phyloP scores from a whole-genome alignment of 2,797 vertebrate species.

The Pipistrellus kuhlii region DNA sequence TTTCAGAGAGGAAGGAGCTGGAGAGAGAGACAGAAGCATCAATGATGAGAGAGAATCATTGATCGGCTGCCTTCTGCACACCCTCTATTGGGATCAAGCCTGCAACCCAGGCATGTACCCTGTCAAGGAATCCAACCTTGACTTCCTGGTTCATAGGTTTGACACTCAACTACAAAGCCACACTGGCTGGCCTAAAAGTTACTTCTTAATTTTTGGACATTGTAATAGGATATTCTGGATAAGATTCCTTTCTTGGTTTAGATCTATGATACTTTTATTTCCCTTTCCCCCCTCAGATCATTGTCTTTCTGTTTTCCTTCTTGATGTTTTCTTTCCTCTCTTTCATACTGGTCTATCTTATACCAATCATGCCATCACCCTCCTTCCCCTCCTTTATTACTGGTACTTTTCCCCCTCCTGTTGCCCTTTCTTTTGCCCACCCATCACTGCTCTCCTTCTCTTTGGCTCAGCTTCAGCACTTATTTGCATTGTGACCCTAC shows the following conservation, averaged over 20 bases:
- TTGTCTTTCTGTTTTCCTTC: background rate
- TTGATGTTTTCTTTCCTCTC: background rate
- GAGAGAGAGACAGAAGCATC: background rate
- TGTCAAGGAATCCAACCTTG: background rate
- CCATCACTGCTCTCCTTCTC: background rate
- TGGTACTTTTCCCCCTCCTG: background rate
- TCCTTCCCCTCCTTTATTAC: background rate
- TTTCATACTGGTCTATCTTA: background rate
- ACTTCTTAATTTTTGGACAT: background rate
- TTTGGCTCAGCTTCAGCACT: background rate
- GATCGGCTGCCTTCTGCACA: background rate
- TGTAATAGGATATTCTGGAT: background rate
- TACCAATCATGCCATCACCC: background rate
- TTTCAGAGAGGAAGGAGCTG: background rate
- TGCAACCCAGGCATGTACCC: background rate
- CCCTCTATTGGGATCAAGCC: background rate
- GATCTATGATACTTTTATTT: background rate
- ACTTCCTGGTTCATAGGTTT: background rate
- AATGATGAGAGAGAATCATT: background rate
- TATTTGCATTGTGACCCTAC: background rate
- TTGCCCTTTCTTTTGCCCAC: background rate
- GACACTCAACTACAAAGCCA: background rate
- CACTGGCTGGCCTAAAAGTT: background rate
- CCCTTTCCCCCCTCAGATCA: background rate
- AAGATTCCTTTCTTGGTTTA: background rate